Conservation (phyloP, 30 jellyfish, hydroid and myxozoan species). For the Morbakka virulenta region DNA sequence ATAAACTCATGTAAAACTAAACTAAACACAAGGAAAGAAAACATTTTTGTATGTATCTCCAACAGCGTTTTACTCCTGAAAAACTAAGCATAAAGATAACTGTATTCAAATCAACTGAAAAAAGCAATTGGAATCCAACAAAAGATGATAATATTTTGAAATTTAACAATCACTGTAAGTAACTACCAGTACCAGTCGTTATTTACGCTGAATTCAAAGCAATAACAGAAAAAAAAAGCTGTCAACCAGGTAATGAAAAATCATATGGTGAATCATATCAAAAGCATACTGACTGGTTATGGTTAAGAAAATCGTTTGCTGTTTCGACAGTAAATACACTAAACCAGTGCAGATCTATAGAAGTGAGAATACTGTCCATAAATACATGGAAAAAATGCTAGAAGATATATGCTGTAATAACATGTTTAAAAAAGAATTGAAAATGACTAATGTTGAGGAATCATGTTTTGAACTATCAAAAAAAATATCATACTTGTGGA, state of each 20-base stretch:
- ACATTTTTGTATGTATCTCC: slow-evolving; percentile 42
- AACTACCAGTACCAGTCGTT: slow-evolving; percentile 38
- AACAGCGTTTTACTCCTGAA: slow-evolving; percentile 22
- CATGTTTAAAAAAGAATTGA: neutral
- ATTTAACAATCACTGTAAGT: slow-evolving; percentile 11
- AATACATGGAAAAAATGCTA: slow-evolving; percentile 28
- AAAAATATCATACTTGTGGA: slow-evolving; percentile 16
- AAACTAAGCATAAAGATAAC: slow-evolving; percentile 5
- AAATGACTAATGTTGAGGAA: slow-evolving; percentile 9
- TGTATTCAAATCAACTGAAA: slow-evolving; percentile 29
- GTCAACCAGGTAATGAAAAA: neutral
- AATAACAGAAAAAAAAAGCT: slow-evolving; percentile 41
- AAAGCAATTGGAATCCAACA: slow-evolving; percentile 31
- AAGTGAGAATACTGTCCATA: slow-evolving; percentile 24
- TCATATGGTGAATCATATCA: slow-evolving; percentile 10
- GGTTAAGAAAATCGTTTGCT: slow-evolving; percentile 12
- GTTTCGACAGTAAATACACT: slow-evolving; percentile 7
- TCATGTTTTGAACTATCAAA: slow-evolving; percentile 1
- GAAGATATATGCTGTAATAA: slow-evolving; percentile 13
- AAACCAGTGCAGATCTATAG: neutral
- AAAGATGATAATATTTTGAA: slow-evolving; percentile 5
- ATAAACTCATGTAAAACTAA: slow-evolving; percentile 8
- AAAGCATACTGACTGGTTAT: slow-evolving; percentile 26
- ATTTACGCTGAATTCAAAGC: slow-evolving; percentile 53
- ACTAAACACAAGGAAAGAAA: slow-evolving; percentile 14